phyloP scores from a whole-genome alignment of 64 coral and sea anemone genomes.

The Orbicella faveolata region DNA sequence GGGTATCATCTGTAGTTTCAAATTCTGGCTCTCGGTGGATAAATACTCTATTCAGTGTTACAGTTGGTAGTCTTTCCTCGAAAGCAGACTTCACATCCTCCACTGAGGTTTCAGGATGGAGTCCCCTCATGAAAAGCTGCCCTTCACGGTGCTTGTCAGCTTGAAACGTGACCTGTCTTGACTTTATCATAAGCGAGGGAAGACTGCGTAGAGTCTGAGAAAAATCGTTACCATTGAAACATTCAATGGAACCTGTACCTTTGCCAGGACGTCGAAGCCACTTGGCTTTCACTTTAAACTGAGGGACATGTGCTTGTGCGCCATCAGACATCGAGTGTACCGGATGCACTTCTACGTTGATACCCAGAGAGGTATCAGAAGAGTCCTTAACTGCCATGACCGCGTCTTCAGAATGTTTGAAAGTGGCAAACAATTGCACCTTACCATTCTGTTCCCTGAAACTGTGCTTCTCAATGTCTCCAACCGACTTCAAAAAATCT shows the following conservation, averaged over 20 bases:
- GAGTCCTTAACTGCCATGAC: neutral
- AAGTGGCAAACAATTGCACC: slow-evolving; percentile 41
- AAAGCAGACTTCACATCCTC: slow-evolving; percentile 44
- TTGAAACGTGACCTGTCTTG: neutral
- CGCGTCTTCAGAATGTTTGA: slow-evolving; percentile 29
- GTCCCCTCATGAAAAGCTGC: slow-evolving; percentile 29
- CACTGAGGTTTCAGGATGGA: neutral
- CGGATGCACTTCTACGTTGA: neutral
- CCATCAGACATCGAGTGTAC: neutral
- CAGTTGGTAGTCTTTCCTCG: neutral
- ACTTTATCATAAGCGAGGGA: neutral
- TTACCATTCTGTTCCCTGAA: neutral
- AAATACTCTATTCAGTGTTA: neutral
- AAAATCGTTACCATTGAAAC: neutral
- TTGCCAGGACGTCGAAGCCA: slow-evolving; percentile 41
- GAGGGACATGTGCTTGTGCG: neutral
- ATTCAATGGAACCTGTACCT: slow-evolving; percentile 30
- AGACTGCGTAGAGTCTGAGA: neutral
- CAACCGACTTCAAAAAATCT: slow-evolving; percentile 14
- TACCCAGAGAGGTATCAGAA: neutral
- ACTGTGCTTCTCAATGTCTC: slow-evolving; percentile 13
- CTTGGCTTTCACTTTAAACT: slow-evolving; percentile 26
- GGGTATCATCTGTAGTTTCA: neutral
- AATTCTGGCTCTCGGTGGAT: slow-evolving; percentile 32
- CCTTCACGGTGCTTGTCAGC: neutral